A percentile compares a stretch with the other conserved stretches of the same genome.
phyloP scores from a whole-genome alignment of 1,140 invertebrate genomes.

The Pogonomyrmex barbatus region DNA sequence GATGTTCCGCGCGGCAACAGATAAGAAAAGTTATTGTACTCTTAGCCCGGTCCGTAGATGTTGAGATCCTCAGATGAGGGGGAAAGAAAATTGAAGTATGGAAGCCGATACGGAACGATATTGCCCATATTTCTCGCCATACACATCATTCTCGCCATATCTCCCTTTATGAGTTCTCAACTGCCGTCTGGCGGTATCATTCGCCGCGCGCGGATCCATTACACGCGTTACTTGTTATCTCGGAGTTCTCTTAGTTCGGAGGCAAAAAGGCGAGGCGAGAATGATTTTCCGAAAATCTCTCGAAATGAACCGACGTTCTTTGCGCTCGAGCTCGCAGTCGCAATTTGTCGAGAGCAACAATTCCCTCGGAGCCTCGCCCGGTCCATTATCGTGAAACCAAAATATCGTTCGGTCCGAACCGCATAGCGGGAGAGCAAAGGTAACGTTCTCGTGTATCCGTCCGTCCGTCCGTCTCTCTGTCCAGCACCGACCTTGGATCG shows the following conservation, averaged over 20 bases:
- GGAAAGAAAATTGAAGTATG: constrained; percentile 7
- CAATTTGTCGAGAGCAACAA: background rate
- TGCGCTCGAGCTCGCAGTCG: background rate
- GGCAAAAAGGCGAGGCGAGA: no score
- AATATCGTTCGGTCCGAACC: constrained; percentile 30
- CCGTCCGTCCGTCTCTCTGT: background rate
- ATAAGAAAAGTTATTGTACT: constrained; percentile 21
- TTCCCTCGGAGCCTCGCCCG: background rate
- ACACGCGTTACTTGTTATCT: background rate
- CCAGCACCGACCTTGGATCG: constrained; percentile 18
- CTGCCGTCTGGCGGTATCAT: constrained; percentile 15
- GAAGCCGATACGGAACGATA: constrained; percentile 24
- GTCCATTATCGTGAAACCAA: constrained; percentile 26
- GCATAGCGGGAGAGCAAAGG: background rate
- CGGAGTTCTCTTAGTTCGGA: background rate
- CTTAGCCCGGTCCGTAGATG: constrained; percentile 14
- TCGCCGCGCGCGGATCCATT: constrained; percentile 14
- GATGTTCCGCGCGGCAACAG: background rate
- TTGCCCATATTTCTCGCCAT: constrained; percentile 38
- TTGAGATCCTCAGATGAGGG: background rate
- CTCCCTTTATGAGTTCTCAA: constrained; percentile 27
- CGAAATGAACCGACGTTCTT: background rate
- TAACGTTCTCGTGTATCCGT: constrained; percentile 3
- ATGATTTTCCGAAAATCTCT: background rate
- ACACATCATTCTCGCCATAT: constrained; percentile 1